phyloP scores from a whole-genome alignment of 1,140 invertebrate species.

The Pseudomyrmex pallidus region DNA sequence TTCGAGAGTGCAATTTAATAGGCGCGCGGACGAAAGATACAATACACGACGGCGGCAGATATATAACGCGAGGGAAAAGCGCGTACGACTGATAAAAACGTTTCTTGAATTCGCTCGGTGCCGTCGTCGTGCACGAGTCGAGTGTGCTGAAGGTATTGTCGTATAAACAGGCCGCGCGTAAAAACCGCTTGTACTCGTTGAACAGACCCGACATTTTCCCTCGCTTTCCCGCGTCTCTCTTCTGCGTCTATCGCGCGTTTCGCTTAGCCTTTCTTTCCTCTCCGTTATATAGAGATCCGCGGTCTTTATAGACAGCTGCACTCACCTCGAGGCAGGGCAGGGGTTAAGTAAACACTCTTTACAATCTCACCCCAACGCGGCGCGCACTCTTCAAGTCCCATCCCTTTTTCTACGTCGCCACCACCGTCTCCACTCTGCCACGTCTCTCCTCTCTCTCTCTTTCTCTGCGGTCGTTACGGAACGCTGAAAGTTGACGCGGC shows the following conservation, averaged over 20 bases:
- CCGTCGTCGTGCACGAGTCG: slow-evolving; percentile 25
- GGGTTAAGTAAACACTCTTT: slow-evolving; percentile 73
- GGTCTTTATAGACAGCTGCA: slow-evolving; percentile 69
- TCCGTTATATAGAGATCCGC: slow-evolving; percentile 25
- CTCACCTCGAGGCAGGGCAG: slow-evolving; percentile 50
- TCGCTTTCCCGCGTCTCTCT: background rate
- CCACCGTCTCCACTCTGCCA: background rate
- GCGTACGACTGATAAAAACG: slow-evolving; percentile 54
- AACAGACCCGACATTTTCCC: slow-evolving; percentile 62
- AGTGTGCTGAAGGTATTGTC: slow-evolving; percentile 70
- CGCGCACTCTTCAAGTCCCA: slow-evolving; percentile 8
- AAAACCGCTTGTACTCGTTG: slow-evolving; percentile 70
- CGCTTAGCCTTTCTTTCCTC: slow-evolving; percentile 28
- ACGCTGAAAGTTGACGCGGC: slow-evolving; percentile 45
- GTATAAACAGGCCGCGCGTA: slow-evolving; percentile 71
- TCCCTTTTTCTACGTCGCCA: slow-evolving; percentile 27
- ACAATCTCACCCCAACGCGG: slow-evolving; percentile 60
- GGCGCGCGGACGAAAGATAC: background rate
- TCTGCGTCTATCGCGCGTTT: background rate
- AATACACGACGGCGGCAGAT: slow-evolving; percentile 14
- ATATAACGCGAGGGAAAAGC: slow-evolving; percentile 41
- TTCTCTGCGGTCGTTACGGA: slow-evolving; percentile 24
- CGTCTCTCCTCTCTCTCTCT: background rate
- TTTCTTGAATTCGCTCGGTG: slow-evolving; percentile 38
- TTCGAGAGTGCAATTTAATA: background rate